phyloP scores from a whole-genome alignment of 1,140 invertebrate species.

The Pectinophora gossypiella region DNA sequence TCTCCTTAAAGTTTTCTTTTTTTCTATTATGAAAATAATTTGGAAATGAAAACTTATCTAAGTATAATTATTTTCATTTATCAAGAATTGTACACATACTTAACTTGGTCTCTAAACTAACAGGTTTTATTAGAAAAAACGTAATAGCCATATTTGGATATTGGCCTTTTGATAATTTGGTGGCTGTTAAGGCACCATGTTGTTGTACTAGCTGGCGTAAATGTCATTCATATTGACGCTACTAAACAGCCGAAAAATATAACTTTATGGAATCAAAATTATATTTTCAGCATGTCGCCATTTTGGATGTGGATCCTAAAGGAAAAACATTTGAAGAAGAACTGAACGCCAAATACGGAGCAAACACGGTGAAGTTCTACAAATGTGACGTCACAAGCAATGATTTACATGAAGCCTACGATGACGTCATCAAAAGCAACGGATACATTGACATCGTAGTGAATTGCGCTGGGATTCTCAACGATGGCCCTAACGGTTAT shows the following conservation, averaged over 20 bases:
- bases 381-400: slow-evolving; percentile 30
- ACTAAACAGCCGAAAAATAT: not conserved
- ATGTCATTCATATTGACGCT: not conserved
- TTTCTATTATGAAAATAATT: no score
- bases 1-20: no score
- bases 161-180: no score
- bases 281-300: slow-evolving; percentile 23
- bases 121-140: no score
- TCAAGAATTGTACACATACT: no score
- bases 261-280: not conserved
- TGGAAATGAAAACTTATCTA: no score
- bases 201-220: not conserved
- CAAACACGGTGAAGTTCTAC: slow-evolving; percentile 20
- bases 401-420: slow-evolving; percentile 18
- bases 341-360: slow-evolving; percentile 18
- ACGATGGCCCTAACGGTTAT: slow-evolving; percentile 31
- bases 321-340: slow-evolving; percentile 23
- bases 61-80: no score
- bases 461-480: slow-evolving; percentile 77
- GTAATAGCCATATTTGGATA: no score
- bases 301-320: slow-evolving; percentile 23
- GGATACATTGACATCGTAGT: slow-evolving; percentile 79
- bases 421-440: slow-evolving; percentile 40
- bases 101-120: no score
- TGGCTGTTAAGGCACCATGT: no score